A percentile compares a stretch with the other conserved stretches of the same genome.
Evolutionary conservation across 2,888 invertebrate species (phyloP).

Genomic region (Melanostoma scalare): DNA sequence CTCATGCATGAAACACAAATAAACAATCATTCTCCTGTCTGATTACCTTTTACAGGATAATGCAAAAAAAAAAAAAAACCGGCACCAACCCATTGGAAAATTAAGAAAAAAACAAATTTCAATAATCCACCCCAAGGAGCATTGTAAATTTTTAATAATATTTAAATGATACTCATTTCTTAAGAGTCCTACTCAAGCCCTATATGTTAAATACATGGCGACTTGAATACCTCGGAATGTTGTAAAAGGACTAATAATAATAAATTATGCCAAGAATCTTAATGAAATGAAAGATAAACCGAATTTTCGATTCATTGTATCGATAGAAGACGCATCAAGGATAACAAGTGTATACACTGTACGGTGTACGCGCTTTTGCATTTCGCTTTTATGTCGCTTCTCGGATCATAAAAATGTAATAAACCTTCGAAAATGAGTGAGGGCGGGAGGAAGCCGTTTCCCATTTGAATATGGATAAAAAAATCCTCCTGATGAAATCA

Average conservation of each 20-base stretch:
- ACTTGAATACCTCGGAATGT: constrained; percentile 43
- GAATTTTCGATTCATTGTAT: constrained; percentile 62
- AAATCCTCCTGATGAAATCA: constrained; percentile 51
- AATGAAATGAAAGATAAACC: constrained; percentile 71
- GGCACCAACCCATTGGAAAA: constrained; percentile 64
- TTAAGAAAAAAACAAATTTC: constrained; percentile 69
- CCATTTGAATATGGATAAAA: constrained; percentile 55
- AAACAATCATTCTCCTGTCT: constrained; percentile 67
- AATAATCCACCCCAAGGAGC: constrained; percentile 60
- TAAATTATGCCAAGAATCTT: constrained; percentile 56
- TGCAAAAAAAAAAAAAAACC: constrained; percentile 31
- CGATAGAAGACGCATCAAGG: constrained; percentile 54
- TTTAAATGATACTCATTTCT: constrained; percentile 47
- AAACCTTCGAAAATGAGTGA: constrained; percentile 27
- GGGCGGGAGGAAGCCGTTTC: not conserved
- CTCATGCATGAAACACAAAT: constrained; percentile 64
- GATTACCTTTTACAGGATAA: constrained; percentile 66
- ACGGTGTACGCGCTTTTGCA: constrained; percentile 44
- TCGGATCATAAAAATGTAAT: constrained; percentile 70
- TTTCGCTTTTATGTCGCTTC: constrained; percentile 57
- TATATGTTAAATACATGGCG: constrained; percentile 52
- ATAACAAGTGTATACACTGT: too few relatives aligned
- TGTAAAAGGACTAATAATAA: constrained; percentile 54
- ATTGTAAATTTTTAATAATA: constrained; percentile 59
- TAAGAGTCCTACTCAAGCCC: not conserved